phyloP scores from a whole-genome alignment of 2,797 vertebrate species.

The Gila robusta region DNA sequence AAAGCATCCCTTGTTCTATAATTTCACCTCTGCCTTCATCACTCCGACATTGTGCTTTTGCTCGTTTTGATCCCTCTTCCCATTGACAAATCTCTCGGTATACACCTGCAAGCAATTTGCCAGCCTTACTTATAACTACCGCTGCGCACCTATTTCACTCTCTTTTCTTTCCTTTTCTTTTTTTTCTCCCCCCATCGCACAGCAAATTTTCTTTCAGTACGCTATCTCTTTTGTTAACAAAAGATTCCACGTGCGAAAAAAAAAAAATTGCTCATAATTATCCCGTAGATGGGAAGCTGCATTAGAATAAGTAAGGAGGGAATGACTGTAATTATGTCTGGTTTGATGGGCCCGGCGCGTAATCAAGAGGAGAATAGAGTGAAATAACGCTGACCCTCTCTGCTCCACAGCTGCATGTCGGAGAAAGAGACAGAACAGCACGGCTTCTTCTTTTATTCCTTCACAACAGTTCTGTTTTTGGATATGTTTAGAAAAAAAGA shows the following conservation, averaged over 20 bases:
- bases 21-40: slow-evolving; percentile 91
- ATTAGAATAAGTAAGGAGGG: slow-evolving; percentile 99
- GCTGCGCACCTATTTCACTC: slow-evolving; percentile 92
- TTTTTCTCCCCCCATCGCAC: slow-evolving; percentile 80
- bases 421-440: slow-evolving; percentile 71
- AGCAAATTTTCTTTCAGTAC: slow-evolving; percentile 97
- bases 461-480: slow-evolving; percentile 7
- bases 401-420: slow-evolving; percentile 96
- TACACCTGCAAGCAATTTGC: slow-evolving; percentile 99
- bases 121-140: slow-evolving; percentile 87
- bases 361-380: slow-evolving; percentile 99
- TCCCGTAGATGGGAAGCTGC: slow-evolving; percentile 99
- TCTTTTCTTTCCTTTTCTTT: slow-evolving; percentile 57
- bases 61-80: slow-evolving; percentile 92
- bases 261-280: slow-evolving; percentile 99
- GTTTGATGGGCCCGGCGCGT: slow-evolving; percentile 99
- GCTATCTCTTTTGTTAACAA: slow-evolving; percentile 99
- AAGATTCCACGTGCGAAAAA: slow-evolving; percentile 98
- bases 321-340: slow-evolving; percentile 99
- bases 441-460: slow-evolving; percentile 23
- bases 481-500: slow-evolving; percentile 38
- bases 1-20: slow-evolving; percentile 85
- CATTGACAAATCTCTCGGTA: slow-evolving; percentile 90
- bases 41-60: slow-evolving; percentile 92
- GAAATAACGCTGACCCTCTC: slow-evolving; percentile 99